phyloP scores from a whole-genome alignment of 2,113 vertebrate species.

The Antechinus stuartii region DNA sequence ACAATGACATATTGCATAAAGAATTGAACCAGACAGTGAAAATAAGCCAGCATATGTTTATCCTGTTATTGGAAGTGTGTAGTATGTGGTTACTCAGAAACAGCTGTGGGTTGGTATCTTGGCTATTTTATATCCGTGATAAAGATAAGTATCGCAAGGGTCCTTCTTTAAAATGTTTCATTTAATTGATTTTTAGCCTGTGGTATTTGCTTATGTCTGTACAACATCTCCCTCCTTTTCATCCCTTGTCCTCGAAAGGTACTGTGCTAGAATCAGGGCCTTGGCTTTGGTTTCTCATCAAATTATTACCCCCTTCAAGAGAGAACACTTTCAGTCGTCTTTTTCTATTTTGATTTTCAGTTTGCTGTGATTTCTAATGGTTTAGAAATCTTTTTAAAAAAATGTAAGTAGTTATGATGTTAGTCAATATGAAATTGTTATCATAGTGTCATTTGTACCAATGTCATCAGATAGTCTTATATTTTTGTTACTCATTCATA shows the following conservation, averaged over 20 bases:
- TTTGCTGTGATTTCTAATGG: conserved; percentile 61
- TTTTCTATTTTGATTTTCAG: conserved; percentile 59
- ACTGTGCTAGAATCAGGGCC: conserved; percentile 26
- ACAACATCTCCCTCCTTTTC: conserved; percentile 11
- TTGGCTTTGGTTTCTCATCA: conserved; percentile 65
- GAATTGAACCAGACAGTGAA: background rate
- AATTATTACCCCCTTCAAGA: conserved; percentile 41
- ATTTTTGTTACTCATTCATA: conserved; percentile 23
- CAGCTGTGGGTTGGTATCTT: background rate
- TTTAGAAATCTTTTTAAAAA: conserved; percentile 64
- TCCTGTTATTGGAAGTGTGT: background rate
- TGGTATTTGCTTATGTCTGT: background rate
- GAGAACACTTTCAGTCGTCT: conserved; percentile 63
- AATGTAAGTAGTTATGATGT: conserved; percentile 57
- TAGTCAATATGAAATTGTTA: conserved; percentile 40
- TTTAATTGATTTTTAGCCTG: conserved; percentile 45
- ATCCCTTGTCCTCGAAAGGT: conserved; percentile 25
- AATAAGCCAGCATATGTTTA: background rate
- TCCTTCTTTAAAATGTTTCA: conserved; percentile 19
- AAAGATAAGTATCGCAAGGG: background rate
- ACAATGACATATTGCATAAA: background rate
- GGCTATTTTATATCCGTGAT: background rate
- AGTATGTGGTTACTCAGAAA: conserved; percentile 24
- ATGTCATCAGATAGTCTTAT: conserved; percentile 46
- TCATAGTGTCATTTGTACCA: conserved; percentile 47